Percentiles rank a stretch among this genome's conserved stretches.
phyloP scores from a whole-genome alignment of 1,140 invertebrate genomes.

The Contarinia nasturtii region DNA sequence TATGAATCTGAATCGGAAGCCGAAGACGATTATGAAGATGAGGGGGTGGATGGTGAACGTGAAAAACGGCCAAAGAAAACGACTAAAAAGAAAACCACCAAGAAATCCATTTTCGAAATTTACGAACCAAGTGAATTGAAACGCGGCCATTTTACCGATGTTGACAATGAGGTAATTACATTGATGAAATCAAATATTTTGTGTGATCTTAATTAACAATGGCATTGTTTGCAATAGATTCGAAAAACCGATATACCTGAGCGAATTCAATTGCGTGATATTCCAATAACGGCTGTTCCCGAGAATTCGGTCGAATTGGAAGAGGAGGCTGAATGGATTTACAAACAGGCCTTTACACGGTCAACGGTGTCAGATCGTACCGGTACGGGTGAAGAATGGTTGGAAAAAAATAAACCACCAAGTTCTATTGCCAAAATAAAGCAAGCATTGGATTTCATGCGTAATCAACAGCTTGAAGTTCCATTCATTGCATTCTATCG shows the following conservation, averaged over 20 bases:
- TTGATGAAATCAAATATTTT: not conserved
- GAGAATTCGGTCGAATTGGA: slow-evolving; percentile 76
- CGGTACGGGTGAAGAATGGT: slow-evolving; percentile 12
- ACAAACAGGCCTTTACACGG: slow-evolving; percentile 78
- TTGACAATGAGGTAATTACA: slow-evolving; percentile 63
- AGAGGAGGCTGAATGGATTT: slow-evolving; percentile 95
- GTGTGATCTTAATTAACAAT: not conserved
- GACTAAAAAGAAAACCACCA: slow-evolving; percentile 54
- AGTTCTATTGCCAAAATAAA: slow-evolving; percentile 66
- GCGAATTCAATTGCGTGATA: slow-evolving; percentile 74
- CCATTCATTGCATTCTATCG: slow-evolving; percentile 98
- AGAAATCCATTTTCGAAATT: slow-evolving; percentile 85
- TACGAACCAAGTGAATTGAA: slow-evolving; percentile 97
- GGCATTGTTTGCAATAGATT: slow-evolving; percentile 29
- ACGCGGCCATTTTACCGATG: slow-evolving; percentile 84
- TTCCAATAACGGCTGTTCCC: slow-evolving; percentile 64
- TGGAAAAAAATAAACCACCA: slow-evolving; percentile 20
- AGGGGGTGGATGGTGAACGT: slow-evolving; percentile 37
- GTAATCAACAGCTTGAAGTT: slow-evolving; percentile 87
- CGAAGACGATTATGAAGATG: slow-evolving; percentile 57
- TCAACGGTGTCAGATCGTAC: slow-evolving; percentile 63
- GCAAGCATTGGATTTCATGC: slow-evolving; percentile 87
- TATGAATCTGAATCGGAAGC: slow-evolving; percentile 67
- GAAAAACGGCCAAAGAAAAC: slow-evolving; percentile 44
- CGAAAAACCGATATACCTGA: slow-evolving; percentile 78